Evolutionary conservation across 1,140 invertebrate species (phyloP).

Genomic region (Eupristina koningsbergeri): DNA sequence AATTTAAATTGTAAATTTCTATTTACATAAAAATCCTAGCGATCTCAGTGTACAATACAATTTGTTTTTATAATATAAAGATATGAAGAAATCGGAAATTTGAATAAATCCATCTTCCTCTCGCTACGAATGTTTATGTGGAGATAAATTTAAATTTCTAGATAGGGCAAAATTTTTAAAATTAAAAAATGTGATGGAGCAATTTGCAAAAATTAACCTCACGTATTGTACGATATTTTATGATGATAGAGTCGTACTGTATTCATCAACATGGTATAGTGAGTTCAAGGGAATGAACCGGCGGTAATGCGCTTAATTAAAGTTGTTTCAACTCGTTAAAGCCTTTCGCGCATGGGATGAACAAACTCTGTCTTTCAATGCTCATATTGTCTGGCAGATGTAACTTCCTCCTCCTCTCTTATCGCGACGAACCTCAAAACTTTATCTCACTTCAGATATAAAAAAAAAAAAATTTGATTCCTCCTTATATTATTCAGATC

Average conservation of each 20-base stretch:
- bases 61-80: neutral
- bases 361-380: conserved; percentile 28
- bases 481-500: neutral
- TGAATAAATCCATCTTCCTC: neutral
- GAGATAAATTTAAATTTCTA: conserved; percentile 23
- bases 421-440: neutral
- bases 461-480: conserved; percentile 14
- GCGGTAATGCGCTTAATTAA: conserved; percentile 66
- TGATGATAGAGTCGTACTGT: neutral
- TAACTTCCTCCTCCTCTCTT: conserved; percentile 9
- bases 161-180: conserved; percentile 13
- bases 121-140: neutral
- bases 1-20: conserved; percentile 26
- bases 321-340: conserved; percentile 70
- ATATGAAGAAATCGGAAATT: neutral
- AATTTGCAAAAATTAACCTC: conserved; percentile 43
- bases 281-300: conserved; percentile 58
- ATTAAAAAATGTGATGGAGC: neutral
- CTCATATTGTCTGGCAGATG: neutral
- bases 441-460: neutral
- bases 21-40: neutral
- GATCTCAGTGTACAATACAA: neutral
- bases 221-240: conserved; percentile 7
- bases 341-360: conserved; percentile 30
- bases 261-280: conserved; percentile 47